Base-by-base conservation (phyloP, 2,113 vertebrate genomes). In the Toxotes chatareus region DNA sequence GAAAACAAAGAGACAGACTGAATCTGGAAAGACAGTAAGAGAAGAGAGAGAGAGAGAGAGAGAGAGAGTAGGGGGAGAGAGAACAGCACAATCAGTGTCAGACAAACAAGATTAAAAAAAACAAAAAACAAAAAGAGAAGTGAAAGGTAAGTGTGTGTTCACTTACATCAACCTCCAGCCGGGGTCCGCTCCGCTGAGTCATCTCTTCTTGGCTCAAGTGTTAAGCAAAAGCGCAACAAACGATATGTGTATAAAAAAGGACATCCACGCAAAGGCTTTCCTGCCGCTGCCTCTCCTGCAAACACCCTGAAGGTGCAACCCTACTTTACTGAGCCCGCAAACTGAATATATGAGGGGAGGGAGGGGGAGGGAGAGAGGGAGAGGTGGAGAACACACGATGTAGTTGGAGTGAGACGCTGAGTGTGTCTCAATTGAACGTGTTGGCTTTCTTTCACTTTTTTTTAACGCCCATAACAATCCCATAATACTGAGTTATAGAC, bases 91-190 rank as follows among this genome's bases (percentile, higher is more conserved):
- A 49, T n/a, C 7, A 17, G 2, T 51, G 19, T 21, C 19, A 61
- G 21, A 31, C 27, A 69, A 21, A 68, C 32, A 63, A 21, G 9
- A 64, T n/a, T 56, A 40, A 74, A 11, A 17, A 5, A 36, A 38
- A 51, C 5, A 55, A 49, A 4, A 69, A 47, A 12, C 9, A 59
- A 5, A 46, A 27, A 51, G 42, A 55, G 11, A n/a, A 49, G 17
- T 49, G 13, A 23, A 56, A 12, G n/a, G 0, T 8, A 11, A 59
- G 68, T 44, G 47, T 23, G 11, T 4, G 49, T 44, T 27, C 59
- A 73, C 87, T 91, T 64, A 91, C 89, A 78, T 76, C 36, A 53
- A 59, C 38, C 21, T 57, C 5, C 66, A 19, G 65, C 9, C 7
- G 12, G 4, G 21, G 13, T 44, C 27, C 51, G 40, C 31, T 68